Evolutionary conservation across 92 coral and sea anemone species (phyloP), one percentile per base, ranked within the genome.

Genomic region (Parazoanthus atlanticus): DNA sequence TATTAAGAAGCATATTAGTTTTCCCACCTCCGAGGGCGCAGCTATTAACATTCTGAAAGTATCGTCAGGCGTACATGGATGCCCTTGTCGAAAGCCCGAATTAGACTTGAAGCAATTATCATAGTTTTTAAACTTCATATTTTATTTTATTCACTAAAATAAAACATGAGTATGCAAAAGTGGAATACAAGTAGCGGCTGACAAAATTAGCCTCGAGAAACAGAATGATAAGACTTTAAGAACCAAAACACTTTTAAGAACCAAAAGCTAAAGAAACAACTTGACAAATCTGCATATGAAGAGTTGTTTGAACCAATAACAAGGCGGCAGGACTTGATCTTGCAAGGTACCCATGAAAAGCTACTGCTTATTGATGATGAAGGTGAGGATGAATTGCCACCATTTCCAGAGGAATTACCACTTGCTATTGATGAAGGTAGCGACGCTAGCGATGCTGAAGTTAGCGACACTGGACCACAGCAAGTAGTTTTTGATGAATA

Each of bases 31-130:
- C 88, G 33, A n/a, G n/a, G 38, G 88, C 11, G 58, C 88, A 73
- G 78, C 33, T 8, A 85, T 74, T 1, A 85, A 9, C 88, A 85
- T 85, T 32, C 79, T 5, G 36, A 85, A 67, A 21, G 10, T 46
- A 36, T 85, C 80, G 19, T 17, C 36, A 8, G 88, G 88, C 88
- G 70, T 85, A 16, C 54, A 66, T 1, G 88, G 88, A 29, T 71
- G 67, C 1, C 78, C 58, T 58, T 34, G 88, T 25, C 0, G 1
- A 3, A 34, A 34, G 38, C 38, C 38, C 3, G n/a, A n/a, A n/a
- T n/a, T n/a, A 8, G 70, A 10, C 26, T 64, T 64, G 26, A 8
- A 64, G 10, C 16, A 17, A 17, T 64, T 64, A n/a, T n/a, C n/a
- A 17, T 64, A 64, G 10, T 64, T 64, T 64, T 64, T 64, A 4